Base-by-base conservation (phyloP, 2,113 vertebrate species). In the Octodon degus region DNA sequence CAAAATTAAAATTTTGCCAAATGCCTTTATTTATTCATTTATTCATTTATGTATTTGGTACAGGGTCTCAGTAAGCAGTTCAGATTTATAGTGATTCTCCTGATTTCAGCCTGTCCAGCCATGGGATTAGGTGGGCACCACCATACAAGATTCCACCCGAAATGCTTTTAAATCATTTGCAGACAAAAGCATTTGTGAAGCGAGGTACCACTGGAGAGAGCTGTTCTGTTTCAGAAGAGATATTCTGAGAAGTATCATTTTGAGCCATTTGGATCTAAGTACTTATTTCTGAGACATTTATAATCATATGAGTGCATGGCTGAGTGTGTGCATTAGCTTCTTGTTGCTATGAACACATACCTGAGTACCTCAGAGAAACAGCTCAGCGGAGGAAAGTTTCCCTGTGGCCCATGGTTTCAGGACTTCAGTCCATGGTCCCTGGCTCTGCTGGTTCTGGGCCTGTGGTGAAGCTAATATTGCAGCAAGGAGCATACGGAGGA, bases 181-280 rank as follows among this genome's bases (percentile, higher is more conserved):
- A 47, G 47, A 77, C 24, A 77, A 47, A 47, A 77, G 74, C 12
- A 1, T 30, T 43, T 24, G 74, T 43, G 74, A 77, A 47, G 24
- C 11, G 6, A 47, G 25, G 13, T 27, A 47, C 37, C 27, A 25
- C 32, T 34, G 84, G 80, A 67, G 65, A 80, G 34, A 24, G 80
- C 5, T 37, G 79, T 81, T 90, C 92, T 94, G 58, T 95, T 88
- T 91, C 91, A 95, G 91, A 80, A 95, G 43, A 80, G 79, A 55
- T 82, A 90, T 62, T 3, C 70, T 81, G 34, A 12, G 50, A 37
- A 13, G 80, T 70, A 24, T 89, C 60, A 77, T 89, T 91, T 95
- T 34, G 77, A 80, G 47, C 77, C 47, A 53, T 50, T 80, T 80
- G 50, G 7, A 34, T 80, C 77, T 80, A 80, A 80, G 47, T 53